These are phyloP conservation scores for Pegoplata infirma DNA, from an alignment of 2,888 invertebrate species.

Conservation along the genomic window DNA sequence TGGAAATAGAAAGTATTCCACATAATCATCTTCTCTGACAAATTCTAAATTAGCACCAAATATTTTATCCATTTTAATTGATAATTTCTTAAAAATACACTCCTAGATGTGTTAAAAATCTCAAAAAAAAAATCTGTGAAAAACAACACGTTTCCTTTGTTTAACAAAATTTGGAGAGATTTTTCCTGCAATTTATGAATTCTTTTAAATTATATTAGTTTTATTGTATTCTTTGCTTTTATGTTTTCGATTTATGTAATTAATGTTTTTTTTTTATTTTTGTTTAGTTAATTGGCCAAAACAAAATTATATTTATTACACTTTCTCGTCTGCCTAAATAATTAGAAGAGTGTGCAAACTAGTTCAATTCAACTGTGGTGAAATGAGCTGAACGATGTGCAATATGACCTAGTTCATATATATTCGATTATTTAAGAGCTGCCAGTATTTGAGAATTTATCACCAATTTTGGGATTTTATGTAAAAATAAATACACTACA, in stretches of 20 bases:
- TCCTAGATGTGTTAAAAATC: too few species aligned
- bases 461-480: too few species aligned
- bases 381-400: too few species aligned
- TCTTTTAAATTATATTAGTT: not conserved
- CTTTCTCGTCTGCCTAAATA: conserved; percentile 39
- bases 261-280: not conserved
- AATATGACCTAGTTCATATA: too few species aligned
- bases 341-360: too few species aligned
- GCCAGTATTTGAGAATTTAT: too few species aligned
- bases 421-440: too few species aligned
- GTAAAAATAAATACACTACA: too few species aligned
- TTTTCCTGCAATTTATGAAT: too few species aligned
- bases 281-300: conserved; percentile 26
- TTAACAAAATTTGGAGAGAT: not conserved
- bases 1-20: conserved; percentile 88
- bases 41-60: conserved; percentile 78
- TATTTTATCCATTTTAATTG: conserved; percentile 65
- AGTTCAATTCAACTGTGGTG: too few species aligned
- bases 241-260: conserved; percentile 36
- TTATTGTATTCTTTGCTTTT: not conserved
- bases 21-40: conserved; percentile 85
- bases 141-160: conserved; percentile 46
- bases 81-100: conserved; percentile 28
- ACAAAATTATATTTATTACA: conserved; percentile 34
- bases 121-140: too few species aligned